Percentiles rank a stretch among this genome's conserved stretches.
Conservation (phyloP, 2,888 invertebrate species). For the Agriopis leucophaearia region DNA sequence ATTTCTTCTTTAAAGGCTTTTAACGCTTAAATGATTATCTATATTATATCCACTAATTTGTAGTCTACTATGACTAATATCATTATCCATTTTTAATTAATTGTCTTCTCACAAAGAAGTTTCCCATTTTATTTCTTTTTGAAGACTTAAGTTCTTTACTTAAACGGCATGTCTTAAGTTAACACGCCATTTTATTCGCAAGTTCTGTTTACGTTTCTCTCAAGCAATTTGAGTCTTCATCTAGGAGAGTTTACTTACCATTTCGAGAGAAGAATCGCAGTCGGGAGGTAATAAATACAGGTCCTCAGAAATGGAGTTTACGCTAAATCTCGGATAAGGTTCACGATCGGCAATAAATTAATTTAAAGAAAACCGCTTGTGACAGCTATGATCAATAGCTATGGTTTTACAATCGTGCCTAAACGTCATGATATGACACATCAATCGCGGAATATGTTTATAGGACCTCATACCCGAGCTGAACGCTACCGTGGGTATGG, state of each 20-base stretch:
- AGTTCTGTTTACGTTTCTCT: conserved; percentile 71
- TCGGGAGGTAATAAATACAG: conserved; percentile 54
- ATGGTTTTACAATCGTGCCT: neutral
- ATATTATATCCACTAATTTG: conserved; percentile 9
- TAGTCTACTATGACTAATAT: neutral
- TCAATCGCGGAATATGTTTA: no score
- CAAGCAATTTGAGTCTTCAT: conserved; percentile 62
- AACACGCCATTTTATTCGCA: conserved; percentile 62
- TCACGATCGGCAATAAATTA: conserved; percentile 11
- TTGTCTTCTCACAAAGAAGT: conserved; percentile 1
- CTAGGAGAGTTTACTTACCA: conserved; percentile 72
- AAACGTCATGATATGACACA: no score
- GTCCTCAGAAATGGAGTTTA: conserved; percentile 24
- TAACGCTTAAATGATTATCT: neutral
- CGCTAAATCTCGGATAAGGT: conserved; percentile 9
- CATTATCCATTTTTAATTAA: conserved; percentile 17
- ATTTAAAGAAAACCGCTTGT: conserved; percentile 9
- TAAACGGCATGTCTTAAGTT: conserved; percentile 27
- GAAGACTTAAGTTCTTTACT: conserved; percentile 22
- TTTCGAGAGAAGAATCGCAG: conserved; percentile 61
- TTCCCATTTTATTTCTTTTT: conserved; percentile 10
- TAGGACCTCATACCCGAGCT: no score
- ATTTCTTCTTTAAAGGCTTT: neutral
- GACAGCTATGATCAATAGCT: neutral
- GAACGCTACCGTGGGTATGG: no score